These are phyloP conservation scores for Indri indri DNA, from an alignment of 2,113 vertebrate species.

Conservation along the genomic window DNA sequence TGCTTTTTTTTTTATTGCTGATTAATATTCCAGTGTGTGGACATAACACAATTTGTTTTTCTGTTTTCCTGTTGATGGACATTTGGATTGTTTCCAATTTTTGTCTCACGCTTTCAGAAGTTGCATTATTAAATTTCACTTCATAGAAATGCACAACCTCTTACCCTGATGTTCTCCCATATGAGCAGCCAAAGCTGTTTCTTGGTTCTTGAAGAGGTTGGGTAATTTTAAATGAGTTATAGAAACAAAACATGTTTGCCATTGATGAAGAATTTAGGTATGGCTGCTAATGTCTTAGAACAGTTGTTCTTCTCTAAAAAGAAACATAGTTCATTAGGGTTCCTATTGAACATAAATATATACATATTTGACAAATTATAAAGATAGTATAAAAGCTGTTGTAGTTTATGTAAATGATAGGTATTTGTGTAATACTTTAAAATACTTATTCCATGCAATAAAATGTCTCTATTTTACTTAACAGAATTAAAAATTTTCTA, in stretches of 20 bases:
- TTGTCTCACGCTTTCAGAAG: conserved; percentile 6
- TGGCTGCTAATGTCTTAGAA: background rate
- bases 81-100: conserved; percentile 17
- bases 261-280: conserved; percentile 12
- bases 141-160: background rate
- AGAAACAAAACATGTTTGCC: background rate
- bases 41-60: background rate
- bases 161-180: background rate
- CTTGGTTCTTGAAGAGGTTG: conserved; percentile 7
- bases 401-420: background rate
- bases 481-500: conserved; percentile 24
- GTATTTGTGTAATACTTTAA: conserved; percentile 33
- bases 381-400: background rate
- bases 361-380: background rate
- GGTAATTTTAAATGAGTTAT: conserved; percentile 51
- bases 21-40: conserved; percentile 4
- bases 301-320: conserved; percentile 25
- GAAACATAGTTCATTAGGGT: background rate
- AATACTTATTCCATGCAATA: background rate
- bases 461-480: background rate
- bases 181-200: background rate
- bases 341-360: background rate
- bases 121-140: conserved; percentile 6
- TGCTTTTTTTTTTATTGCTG: background rate
- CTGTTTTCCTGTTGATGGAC: background rate